These are phyloP conservation scores for Anadara kagoshimensis DNA, from an alignment of 1,140 invertebrate genomes.

Conservation along the genomic window DNA sequence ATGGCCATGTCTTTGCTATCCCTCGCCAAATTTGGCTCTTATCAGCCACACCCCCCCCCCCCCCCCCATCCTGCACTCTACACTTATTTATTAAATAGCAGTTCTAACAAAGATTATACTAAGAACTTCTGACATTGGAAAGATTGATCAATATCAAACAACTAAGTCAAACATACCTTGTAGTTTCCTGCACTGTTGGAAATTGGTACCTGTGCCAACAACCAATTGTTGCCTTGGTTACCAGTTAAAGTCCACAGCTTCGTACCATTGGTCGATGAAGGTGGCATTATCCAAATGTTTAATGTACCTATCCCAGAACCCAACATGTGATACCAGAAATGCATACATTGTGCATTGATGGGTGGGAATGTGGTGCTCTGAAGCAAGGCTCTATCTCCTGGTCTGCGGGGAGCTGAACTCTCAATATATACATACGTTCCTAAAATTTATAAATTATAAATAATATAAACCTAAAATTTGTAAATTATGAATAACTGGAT, in stretches of 20 bases:
- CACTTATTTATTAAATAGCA: too few species aligned
- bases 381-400: constrained; percentile 59
- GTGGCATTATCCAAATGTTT: constrained; percentile 27
- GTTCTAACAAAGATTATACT: too few species aligned
- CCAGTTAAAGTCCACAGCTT: constrained; percentile 48
- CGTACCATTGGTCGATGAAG: constrained; percentile 1
- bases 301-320: constrained; percentile 59
- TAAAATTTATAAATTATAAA: constrained; percentile 7
- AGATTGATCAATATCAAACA: too few species aligned
- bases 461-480: too few species aligned
- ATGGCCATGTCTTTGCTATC: too few species aligned
- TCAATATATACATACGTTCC: constrained; percentile 68
- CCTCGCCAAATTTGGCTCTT: too few species aligned
- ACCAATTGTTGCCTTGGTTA: constrained; percentile 57
- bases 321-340: constrained; percentile 71
- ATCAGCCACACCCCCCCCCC: too few species aligned
- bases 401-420: constrained; percentile 49
- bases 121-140: too few species aligned
- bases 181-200: background rate
- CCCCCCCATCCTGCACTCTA: too few species aligned
- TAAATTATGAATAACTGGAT: too few species aligned
- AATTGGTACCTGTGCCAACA: constrained; percentile 28
- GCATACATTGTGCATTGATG: constrained; percentile 43
- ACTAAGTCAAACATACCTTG: too few species aligned
- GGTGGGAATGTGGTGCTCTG: constrained; percentile 54